Evolutionary conservation across 64 coral and sea anemone genomes (phyloP), one percentile per base, ranked within the genome.

Genomic region (Actinia equina): DNA sequence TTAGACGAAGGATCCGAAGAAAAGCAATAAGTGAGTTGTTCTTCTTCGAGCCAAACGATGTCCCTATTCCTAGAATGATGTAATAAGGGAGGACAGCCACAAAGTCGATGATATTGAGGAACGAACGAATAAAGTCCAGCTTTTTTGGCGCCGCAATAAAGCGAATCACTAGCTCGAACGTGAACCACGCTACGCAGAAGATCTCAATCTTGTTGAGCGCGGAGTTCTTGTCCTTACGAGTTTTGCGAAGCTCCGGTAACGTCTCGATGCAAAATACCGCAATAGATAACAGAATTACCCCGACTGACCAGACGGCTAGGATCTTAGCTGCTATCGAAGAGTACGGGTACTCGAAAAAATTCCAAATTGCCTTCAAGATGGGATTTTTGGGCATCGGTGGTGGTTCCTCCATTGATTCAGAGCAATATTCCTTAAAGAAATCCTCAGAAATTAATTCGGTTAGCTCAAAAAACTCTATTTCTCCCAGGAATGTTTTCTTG

Each of bases 211-310:
- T 86, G 78, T 92, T 77, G 13, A 92, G 78, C 7, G 77, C 57
- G 0, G 90, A 87, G 44, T 71, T 70, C 59, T 82, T 91, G 59
- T 91, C 84, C 15, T 64, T 87, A 17, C 85, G 90, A 17, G 51
- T 87, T 45, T 92, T 71, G 1, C 90, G 77, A 30, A 92, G 74
- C 45, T 59, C 84, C 22, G 94, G 94, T 70, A 97, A 59, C 17
- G 94, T 97, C 49, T 97, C 94, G 30, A 93, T 88, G 44, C 94
- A 97, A 58, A 97, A 97, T 86, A 97, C 86, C 3, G 93, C 91
- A 55, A 97, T 97, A 41, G 94, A 97, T 56, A 97, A 76, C 22
- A 97, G 84, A 77, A 97, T 97, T 22, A 97, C 79, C 44, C 85
- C 85, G 0, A 97, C 94, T 5, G 94, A 97, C 88, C 88, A 97